These are phyloP conservation scores for Drosophila erecta DNA, from an alignment of 1,140 invertebrate species.

Conservation along the genomic window DNA sequence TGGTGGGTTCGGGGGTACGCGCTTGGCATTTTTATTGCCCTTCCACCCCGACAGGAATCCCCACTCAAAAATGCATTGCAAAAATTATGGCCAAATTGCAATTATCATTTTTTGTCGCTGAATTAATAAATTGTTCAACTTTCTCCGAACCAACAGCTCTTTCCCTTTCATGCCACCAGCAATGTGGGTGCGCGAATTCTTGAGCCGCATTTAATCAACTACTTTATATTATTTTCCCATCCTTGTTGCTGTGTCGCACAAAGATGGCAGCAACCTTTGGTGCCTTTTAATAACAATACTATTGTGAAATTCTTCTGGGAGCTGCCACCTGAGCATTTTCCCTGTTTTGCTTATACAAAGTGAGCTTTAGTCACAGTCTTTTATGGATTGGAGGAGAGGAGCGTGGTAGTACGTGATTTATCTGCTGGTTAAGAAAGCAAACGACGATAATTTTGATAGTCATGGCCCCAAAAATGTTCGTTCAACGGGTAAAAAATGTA, in stretches of 20 bases:
- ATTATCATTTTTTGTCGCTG: slow-evolving; percentile 32
- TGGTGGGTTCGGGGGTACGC: slow-evolving; percentile 13
- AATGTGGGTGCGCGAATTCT: background rate
- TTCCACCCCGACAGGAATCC: slow-evolving; percentile 5
- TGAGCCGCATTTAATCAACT: background rate
- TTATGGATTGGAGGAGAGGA: background rate
- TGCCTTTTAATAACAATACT: too few species aligned
- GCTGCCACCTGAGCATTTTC: too few species aligned
- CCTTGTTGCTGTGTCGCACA: too few species aligned
- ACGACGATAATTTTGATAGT: slow-evolving; percentile 77
- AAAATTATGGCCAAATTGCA: slow-evolving; percentile 47
- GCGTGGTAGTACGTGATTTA: slow-evolving; percentile 22
- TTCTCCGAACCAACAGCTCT: background rate
- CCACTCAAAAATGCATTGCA: slow-evolving; percentile 13
- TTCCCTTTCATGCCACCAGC: background rate
- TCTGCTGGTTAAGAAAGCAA: slow-evolving; percentile 11
- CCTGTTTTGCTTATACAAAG: slow-evolving; percentile 1
- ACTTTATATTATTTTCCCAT: too few species aligned
- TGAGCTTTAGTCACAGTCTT: slow-evolving; percentile 16
- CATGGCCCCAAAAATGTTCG: slow-evolving; percentile 57
- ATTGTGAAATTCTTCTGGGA: too few species aligned
- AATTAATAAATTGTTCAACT: slow-evolving; percentile 38
- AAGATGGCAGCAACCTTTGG: too few species aligned
- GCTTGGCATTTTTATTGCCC: slow-evolving; percentile 64
- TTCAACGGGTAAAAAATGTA: slow-evolving; percentile 52